Percentiles rank a stretch among this genome's conserved stretches.
phyloP scores from a whole-genome alignment of 2,113 vertebrate species.

The Marmota monax region DNA sequence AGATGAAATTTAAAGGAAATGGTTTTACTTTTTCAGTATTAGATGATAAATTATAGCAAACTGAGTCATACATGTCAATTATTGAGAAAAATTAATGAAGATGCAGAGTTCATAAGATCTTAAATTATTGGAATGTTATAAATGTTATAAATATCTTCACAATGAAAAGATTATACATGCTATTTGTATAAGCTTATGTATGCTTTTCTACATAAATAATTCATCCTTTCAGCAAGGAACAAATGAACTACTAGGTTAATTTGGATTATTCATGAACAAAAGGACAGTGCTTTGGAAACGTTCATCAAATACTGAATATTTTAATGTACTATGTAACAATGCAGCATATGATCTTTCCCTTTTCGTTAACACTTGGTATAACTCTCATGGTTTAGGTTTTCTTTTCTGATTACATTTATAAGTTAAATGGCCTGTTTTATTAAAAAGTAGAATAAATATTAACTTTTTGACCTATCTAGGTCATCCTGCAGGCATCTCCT shows the following conservation, averaged over 20 bases:
- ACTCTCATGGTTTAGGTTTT: background rate
- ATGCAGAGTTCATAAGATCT: background rate
- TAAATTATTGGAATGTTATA: background rate
- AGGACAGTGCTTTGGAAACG: background rate
- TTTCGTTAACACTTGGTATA: background rate
- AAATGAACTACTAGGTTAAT: background rate
- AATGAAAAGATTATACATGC: background rate
- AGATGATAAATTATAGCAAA: background rate
- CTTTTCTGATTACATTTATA: background rate
- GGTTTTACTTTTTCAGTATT: background rate
- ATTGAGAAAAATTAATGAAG: constrained; percentile 22
- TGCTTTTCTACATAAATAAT: constrained; percentile 5
- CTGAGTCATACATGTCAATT: background rate
- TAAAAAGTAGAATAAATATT: background rate
- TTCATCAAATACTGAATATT: background rate
- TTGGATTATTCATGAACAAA: background rate
- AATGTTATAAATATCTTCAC: background rate
- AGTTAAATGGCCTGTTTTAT: background rate
- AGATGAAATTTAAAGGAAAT: background rate
- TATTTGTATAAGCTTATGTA: background rate
- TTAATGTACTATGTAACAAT: background rate
- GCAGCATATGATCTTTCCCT: background rate
- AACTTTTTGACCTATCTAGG: constrained; percentile 19
- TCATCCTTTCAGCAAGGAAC: background rate
- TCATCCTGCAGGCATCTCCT: constrained; percentile 13